Evolutionary conservation across 2,797 vertebrate species (phyloP).

Genomic region (Passerculus sandwichensis): DNA sequence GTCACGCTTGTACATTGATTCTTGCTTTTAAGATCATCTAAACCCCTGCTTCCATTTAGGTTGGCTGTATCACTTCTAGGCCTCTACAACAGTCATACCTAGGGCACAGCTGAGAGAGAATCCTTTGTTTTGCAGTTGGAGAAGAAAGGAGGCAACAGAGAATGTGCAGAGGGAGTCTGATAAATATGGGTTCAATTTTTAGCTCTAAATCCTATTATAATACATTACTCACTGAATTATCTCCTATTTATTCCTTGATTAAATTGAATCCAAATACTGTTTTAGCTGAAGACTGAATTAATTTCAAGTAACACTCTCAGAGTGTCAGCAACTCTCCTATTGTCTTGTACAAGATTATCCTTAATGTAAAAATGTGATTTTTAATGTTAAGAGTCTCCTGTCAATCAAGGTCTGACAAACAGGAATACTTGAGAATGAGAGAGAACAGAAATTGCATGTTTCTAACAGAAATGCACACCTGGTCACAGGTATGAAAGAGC

Average conservation of each 20-base stretch:
- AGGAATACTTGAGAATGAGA: background rate
- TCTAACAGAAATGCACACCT: background rate
- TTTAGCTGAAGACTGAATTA: background rate
- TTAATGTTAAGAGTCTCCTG: background rate
- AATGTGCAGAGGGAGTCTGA: background rate
- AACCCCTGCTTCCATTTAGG: background rate
- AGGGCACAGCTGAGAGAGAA: background rate
- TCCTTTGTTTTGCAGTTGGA: background rate
- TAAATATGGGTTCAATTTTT: background rate
- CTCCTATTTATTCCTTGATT: background rate
- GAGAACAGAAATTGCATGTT: background rate
- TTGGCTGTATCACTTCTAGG: background rate
- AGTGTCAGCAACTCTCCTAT: background rate
- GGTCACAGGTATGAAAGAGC: background rate
- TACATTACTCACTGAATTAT: background rate
- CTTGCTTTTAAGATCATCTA: background rate
- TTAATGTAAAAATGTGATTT: background rate
- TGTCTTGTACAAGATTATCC: background rate
- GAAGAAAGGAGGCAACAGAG: background rate
- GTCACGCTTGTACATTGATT: background rate
- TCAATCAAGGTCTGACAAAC: background rate
- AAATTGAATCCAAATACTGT: background rate
- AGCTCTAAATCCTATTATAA: background rate
- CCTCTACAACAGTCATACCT: rapidly evolving
- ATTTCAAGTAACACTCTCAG: background rate